These are phyloP conservation scores for Sphaerophoria taeniata DNA, from an alignment of 2,888 invertebrate genomes.

Conservation along the genomic window DNA sequence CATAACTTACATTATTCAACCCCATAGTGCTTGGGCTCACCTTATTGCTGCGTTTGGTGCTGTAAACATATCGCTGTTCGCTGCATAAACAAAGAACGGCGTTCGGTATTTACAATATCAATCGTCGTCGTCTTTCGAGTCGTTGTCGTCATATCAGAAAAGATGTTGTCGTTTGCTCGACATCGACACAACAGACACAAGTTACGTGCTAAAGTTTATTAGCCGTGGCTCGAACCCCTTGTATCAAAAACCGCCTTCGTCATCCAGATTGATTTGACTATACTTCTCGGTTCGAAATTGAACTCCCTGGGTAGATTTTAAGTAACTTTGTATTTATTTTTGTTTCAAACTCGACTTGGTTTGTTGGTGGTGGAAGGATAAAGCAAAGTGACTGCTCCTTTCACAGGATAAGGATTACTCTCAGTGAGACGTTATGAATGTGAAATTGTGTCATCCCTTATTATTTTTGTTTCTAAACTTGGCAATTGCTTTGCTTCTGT, in stretches of 20 bases:
- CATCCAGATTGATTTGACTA: conserved; percentile 36
- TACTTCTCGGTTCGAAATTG: conserved; percentile 14
- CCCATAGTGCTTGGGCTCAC: conserved; percentile 12
- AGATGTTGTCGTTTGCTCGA: too few relatives aligned
- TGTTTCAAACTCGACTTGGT: conserved; percentile 72
- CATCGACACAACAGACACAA: conserved; percentile 38
- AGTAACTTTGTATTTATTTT: conserved; percentile 69
- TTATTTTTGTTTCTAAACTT: not conserved
- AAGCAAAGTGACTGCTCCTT: conserved; percentile 60
- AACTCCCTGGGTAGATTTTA: conserved; percentile 47
- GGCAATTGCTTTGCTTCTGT: conserved; percentile 6
- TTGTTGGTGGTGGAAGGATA: conserved; percentile 45
- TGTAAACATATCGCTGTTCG: conserved; percentile 65
- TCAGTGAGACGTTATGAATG: conserved; percentile 59
- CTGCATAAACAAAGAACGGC: conserved; percentile 66
- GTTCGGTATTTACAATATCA: conserved; percentile 70
- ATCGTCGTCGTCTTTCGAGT: conserved; percentile 47
- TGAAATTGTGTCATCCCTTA: conserved; percentile 57
- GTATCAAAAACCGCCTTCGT: conserved; percentile 46
- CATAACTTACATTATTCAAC: not conserved
- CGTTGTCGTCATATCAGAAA: too few relatives aligned
- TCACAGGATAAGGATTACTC: conserved; percentile 61
- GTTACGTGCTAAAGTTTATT: conserved; percentile 62
- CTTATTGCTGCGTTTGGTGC: not conserved
- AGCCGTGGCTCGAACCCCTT: conserved; percentile 45